A percentile compares a stretch with the other conserved stretches of the same genome.
Evolutionary conservation across 2,888 invertebrate species (phyloP).

Genomic region (Cordilura impudica): DNA sequence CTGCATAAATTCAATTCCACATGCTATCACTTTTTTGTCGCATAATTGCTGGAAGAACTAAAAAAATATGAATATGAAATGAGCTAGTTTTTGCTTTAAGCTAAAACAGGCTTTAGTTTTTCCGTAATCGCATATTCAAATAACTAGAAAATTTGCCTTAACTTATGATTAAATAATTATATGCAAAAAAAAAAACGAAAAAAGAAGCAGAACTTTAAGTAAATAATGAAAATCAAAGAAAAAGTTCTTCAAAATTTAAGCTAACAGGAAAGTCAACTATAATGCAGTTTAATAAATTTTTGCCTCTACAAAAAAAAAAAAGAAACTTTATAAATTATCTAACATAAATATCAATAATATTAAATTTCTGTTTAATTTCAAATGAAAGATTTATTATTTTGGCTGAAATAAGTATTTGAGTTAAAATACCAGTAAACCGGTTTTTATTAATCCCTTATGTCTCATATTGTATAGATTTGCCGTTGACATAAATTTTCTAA

Average conservation of each 20-base stretch:
- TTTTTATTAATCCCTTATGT: slow-evolving; percentile 47
- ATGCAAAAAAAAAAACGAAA: slow-evolving; percentile 6
- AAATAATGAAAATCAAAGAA: too few species aligned
- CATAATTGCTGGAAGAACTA: slow-evolving; percentile 52
- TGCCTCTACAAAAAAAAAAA: background rate
- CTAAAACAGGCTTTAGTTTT: background rate
- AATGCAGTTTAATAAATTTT: slow-evolving; percentile 38
- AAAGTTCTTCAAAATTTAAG: slow-evolving; percentile 6
- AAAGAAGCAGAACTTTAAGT: too few species aligned
- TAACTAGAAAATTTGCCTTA: slow-evolving; percentile 19
- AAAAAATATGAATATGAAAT: slow-evolving; percentile 57
- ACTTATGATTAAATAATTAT: background rate
- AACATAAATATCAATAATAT: too few species aligned
- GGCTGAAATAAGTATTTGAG: background rate
- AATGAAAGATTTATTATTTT: background rate
- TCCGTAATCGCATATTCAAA: slow-evolving; percentile 38
- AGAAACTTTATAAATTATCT: background rate
- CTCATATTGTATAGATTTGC: slow-evolving; percentile 3
- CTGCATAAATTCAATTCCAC: background rate
- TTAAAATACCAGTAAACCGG: too few species aligned
- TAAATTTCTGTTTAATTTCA: too few species aligned
- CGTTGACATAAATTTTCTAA: slow-evolving; percentile 5
- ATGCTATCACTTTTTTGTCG: slow-evolving; percentile 44
- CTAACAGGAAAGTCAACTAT: slow-evolving; percentile 22
- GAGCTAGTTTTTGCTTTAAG: slow-evolving; percentile 16